Percentiles rank a stretch among this genome's conserved stretches.
Conservation (phyloP, 2,113 vertebrate species). For the Mixornis gularis region DNA sequence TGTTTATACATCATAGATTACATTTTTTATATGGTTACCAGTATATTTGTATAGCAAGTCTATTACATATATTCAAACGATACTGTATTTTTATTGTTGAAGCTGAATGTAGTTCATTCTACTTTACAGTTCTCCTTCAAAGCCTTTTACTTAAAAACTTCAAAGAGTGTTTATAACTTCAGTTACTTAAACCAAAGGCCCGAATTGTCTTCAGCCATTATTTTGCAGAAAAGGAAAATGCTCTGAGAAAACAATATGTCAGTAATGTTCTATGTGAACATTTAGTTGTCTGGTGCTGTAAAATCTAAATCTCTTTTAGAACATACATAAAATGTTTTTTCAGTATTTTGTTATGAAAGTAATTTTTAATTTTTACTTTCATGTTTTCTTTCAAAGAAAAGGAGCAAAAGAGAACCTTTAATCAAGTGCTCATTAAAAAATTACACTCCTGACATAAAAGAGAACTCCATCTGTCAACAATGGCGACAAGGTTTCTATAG, state of each 20-base stretch:
- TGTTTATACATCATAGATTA: neutral
- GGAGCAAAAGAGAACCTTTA: constrained; percentile 13
- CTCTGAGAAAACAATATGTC: neutral
- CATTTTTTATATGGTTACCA: neutral
- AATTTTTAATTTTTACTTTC: neutral
- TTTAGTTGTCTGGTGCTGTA: neutral
- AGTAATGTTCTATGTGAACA: neutral
- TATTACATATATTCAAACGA: neutral
- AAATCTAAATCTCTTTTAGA: neutral
- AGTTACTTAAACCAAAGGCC: neutral
- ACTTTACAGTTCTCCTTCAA: neutral
- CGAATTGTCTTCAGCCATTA: neutral
- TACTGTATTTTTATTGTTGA: neutral
- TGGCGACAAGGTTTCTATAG: constrained; percentile 10
- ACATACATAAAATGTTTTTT: neutral
- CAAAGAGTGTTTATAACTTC: neutral
- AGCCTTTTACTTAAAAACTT: neutral
- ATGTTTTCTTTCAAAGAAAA: constrained; percentile 16
- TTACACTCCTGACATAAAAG: constrained; percentile 17
- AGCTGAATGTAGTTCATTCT: neutral
- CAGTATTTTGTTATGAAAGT: neutral
- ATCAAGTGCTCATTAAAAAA: constrained; percentile 37
- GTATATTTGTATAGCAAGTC: neutral
- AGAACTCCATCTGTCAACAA: constrained; percentile 38
- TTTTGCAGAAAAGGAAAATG: neutral